Base-by-base conservation (phyloP, 2,113 vertebrate genomes). In the Alexandromys fortis region DNA sequence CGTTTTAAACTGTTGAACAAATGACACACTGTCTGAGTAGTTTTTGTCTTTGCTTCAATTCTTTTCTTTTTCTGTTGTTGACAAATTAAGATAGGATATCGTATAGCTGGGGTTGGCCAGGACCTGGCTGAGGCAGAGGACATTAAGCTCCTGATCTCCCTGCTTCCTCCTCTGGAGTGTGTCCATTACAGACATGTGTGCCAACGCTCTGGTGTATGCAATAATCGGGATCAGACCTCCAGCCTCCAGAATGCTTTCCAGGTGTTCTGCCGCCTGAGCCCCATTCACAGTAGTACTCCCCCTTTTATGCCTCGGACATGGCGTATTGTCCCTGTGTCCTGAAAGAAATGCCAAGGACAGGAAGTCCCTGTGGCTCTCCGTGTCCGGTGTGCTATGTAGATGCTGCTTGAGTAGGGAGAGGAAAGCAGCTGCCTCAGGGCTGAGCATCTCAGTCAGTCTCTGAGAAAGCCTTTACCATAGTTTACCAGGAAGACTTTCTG, bases 401-500 rank as follows among this genome's bases (percentile, higher is more conserved):
- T 33, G 38, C 77, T 77, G 65, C 49, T 35, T 70, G 12, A n/a
- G 45, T 49, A 2, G 12, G 47, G 49, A 42, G 35, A 47, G 82
- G 65, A 49, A 35, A 65, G 63, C 12, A 19, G 0, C 13, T 9
- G 45, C 58, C 42, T 61, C 38, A 67, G 83, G 45, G 14, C 42
- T 68, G 79, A 89, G 68, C 73, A 42, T 61, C 45, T 94, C n/a
- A 4, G 26, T 94, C 38, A 47, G 0, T 49, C 55, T 67, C 75
- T 30, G 55, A 73, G 78, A 63, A 89, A 92, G 70, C 38, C 90
- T 90, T 86, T 67, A 47, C 47, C 92, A 38, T 47, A 77, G 33
- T 93, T 91, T 95, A 83, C 85, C 68, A 52, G 26, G 33, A 89
- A 70, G 92, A 45, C 13, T 82, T 93, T 95, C 68, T 91, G 52